Conservation (phyloP, 2,888 invertebrate genomes). For the Creontiades dilutus region DNA sequence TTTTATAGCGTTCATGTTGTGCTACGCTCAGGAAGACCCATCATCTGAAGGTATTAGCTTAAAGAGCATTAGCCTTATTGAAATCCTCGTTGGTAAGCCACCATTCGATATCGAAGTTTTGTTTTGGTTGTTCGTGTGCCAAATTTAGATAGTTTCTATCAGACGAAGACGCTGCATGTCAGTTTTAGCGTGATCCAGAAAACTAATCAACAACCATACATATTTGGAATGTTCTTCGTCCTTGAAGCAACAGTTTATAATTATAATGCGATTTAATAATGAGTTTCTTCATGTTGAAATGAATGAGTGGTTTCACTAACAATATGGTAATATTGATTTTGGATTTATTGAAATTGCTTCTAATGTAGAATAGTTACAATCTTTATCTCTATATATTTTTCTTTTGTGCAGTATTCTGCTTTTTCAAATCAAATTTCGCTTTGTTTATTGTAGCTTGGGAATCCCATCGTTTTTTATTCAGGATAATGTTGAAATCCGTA, state of each 20-base stretch:
- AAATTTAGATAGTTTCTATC: slow-evolving; percentile 11
- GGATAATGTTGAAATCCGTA: too few species aligned
- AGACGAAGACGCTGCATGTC: slow-evolving; percentile 1
- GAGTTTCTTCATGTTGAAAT: slow-evolving; percentile 44
- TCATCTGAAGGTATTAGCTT: slow-evolving; percentile 89
- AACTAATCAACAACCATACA: neutral
- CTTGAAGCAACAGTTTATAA: neutral
- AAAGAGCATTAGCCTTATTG: slow-evolving; percentile 77
- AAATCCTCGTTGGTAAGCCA: slow-evolving; percentile 77
- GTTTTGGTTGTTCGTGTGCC: neutral
- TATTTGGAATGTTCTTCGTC: neutral
- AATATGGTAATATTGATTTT: slow-evolving; percentile 5
- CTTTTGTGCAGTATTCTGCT: neutral
- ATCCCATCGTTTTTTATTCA: too few species aligned
- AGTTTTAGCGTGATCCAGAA: neutral
- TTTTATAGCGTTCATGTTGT: slow-evolving; percentile 95
- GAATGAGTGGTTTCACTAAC: slow-evolving; percentile 69
- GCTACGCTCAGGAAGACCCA: slow-evolving; percentile 95
- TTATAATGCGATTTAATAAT: too few species aligned
- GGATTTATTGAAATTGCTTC: neutral
- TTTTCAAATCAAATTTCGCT: neutral
- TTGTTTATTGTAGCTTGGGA: neutral
- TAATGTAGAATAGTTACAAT: neutral
- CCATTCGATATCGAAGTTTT: slow-evolving; percentile 49
- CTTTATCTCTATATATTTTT: neutral